Evolutionary conservation across 2,888 invertebrate genomes (phyloP), one percentile per base, ranked within the genome.

Genomic region (Ctena decussata): DNA sequence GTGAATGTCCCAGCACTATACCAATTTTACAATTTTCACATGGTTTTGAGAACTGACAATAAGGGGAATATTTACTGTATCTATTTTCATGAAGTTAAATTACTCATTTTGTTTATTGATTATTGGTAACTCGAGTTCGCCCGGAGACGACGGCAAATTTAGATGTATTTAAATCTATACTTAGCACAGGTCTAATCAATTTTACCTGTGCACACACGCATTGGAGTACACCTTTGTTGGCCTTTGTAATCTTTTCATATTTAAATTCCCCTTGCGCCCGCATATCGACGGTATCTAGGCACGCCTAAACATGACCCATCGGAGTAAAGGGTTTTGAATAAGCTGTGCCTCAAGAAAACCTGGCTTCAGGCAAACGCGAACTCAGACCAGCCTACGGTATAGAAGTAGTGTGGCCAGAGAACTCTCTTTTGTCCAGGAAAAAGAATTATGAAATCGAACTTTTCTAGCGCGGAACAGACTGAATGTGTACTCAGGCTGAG

Each of bases 281-380:
- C 84, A 21, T 74, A 82, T 72, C 57, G 75, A 83, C 81, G 74
- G 91, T 91, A 85, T 89, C 89, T 85, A 89, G 87, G 89, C 85
- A 89, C 91, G 91, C 91, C 81, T 84, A 83, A 85, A 89, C 84
- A 82, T 82, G 89, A 89, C 84, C 83, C 80, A 84, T 11, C 12
- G 30, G 71, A 41, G 41, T 18, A 21, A 24, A 57, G n/a, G n/a
- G 2, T 57, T 57, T 27, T 21, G 3, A 8, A 46, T n/a, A 46
- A 46, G n/a, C n/a, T n/a, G n/a, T n/a, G n/a, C n/a, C n/a, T n/a
- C n/a, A n/a, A n/a, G n/a, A n/a, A n/a, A n/a, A n/a, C n/a, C n/a
- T n/a, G n/a, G n/a, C n/a, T n/a, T n/a, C n/a, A n/a, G n/a, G n/a
- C n/a, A n/a, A n/a, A n/a, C n/a, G n/a, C n/a, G n/a, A n/a, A n/a